phyloP scores from a whole-genome alignment of 2,888 invertebrate species.

The Metacarcinus magister region DNA sequence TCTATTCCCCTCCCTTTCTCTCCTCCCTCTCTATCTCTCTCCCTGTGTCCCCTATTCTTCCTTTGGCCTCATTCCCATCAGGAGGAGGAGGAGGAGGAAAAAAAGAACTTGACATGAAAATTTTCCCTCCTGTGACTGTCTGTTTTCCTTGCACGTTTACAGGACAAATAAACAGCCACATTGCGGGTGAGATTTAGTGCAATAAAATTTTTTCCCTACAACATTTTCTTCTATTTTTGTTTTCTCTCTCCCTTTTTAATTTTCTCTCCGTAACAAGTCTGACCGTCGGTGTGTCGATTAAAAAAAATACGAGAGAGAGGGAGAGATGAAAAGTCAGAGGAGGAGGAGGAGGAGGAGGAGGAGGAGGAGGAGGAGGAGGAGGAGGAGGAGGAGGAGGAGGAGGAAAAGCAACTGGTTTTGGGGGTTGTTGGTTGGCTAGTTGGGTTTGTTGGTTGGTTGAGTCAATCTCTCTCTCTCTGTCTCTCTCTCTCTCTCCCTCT shows the following conservation, averaged over 20 bases:
- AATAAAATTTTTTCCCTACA: not conserved
- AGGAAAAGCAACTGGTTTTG: too few species aligned
- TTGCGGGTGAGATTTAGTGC: not conserved
- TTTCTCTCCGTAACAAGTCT: conserved; percentile 26
- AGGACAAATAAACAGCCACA: not conserved
- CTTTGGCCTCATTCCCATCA: not conserved
- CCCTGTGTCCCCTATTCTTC: not conserved
- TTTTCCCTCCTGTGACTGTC: not conserved
- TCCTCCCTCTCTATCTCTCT: not conserved
- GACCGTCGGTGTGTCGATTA: not conserved
- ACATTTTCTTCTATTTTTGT: not conserved
- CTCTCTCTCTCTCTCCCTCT: conserved; percentile 4
- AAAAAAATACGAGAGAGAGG: conserved; percentile 4
- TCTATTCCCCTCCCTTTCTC: not conserved
- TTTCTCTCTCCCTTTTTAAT: not conserved
- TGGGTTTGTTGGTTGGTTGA: not conserved
- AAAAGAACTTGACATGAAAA: not conserved
- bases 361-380: too few species aligned
- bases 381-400: too few species aligned
- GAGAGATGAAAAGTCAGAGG: not conserved
- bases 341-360: not conserved
- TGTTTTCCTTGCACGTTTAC: not conserved
- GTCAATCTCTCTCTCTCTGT: not conserved
- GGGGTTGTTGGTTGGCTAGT: too few species aligned
- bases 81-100: not conserved